Base-by-base conservation (phyloP, 2,888 invertebrate species). In the Boloria selene region DNA sequence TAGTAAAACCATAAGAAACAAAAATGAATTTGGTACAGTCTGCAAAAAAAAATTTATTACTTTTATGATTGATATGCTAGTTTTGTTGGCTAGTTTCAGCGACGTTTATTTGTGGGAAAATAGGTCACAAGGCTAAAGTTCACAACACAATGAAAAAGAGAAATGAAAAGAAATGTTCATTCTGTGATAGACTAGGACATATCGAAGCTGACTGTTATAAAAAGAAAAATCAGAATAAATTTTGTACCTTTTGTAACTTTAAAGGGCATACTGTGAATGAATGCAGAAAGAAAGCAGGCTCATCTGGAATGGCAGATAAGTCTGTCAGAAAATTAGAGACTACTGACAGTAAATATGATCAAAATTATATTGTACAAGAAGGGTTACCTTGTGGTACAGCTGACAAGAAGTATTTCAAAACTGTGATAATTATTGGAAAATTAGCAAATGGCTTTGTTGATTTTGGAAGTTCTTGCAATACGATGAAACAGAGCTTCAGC, bases 381-480 rank as follows among this genome's bases (percentile, higher is more conserved):
- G n/a, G n/a, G n/a, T 13, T 26, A 13, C 3, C 22, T 13, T 10
- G 52, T 52, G 52, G 26, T 26, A 13, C 26, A 10, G 18, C 52
- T 26, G 52, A 52, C 26, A 52, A 52, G 13, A 52, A 52, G 52
- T 52, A 52, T n/a, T n/a, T n/a, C n/a, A n/a, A n/a, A n/a, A n/a
- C n/a, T n/a, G n/a, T n/a, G n/a, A n/a, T n/a, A n/a, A n/a, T n/a
- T n/a, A n/a, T n/a, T 52, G 14, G 14, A 3, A 13, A 14, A 3
- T 13, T 26, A 13, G 52, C 52, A 13, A 22, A 18, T 7, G 52
- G 22, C 10, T 52, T 52, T 18, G 22, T 52, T 18, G 52, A 52
- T 26, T 52, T 52, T 52, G 52, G 52, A 18, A 52, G 52, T 52
- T 52, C 52, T 18, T 52, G 26, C 13, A 52, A 52, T 26, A 52